Base-by-base conservation (phyloP, 1,140 invertebrate species). In the Harpegnathos saltator region DNA sequence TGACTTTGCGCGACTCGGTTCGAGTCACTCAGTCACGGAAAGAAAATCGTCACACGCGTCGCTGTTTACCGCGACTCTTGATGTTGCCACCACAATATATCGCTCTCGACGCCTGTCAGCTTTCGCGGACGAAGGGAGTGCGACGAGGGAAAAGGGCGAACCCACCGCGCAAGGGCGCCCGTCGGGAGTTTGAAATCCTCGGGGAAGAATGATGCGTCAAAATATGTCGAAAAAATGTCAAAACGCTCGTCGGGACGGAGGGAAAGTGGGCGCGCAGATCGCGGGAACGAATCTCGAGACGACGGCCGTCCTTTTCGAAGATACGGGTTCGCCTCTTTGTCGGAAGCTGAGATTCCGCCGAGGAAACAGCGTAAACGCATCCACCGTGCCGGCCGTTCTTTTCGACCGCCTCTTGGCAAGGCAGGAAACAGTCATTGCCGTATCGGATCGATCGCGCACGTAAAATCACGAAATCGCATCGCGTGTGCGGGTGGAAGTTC, bases 151-250 rank as follows among this genome's bases (percentile, higher is more conserved):
- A 82, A 84, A 82, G 38, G 58, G 50, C n/a, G 38, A 2, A 29
- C 52, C 33, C 83, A 22, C 14, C 29, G 44, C 29, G 26, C 22
- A n/a, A 50, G n/a, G 66, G 52, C 61, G 48, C 38, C 22, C 78
- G 62, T 17, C 22, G 69, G 69, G 68, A 54, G 85, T 73, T 78
- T n/a, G 63, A 82, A 89, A 89, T 77, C 66, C 59, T 73, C 17
- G 22, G 62, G 69, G 81, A 66, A 85, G 81, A 85, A 86, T 83
- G 77, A 89, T 85, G 88, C 90, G 85, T 91, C 90, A 91, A 92
- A 92, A 92, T 92, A 91, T 91, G 90, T 91, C 89, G 82, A 78
- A 73, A 83, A 91, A 91, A 91, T 86, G 91, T 92, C 91, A 92
- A 91, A 92, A 92, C 87, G 83, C 19, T 38, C 33, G 33, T 74